Conservation (phyloP, 2,888 invertebrate genomes). For the Patella ulyssiponensis region DNA sequence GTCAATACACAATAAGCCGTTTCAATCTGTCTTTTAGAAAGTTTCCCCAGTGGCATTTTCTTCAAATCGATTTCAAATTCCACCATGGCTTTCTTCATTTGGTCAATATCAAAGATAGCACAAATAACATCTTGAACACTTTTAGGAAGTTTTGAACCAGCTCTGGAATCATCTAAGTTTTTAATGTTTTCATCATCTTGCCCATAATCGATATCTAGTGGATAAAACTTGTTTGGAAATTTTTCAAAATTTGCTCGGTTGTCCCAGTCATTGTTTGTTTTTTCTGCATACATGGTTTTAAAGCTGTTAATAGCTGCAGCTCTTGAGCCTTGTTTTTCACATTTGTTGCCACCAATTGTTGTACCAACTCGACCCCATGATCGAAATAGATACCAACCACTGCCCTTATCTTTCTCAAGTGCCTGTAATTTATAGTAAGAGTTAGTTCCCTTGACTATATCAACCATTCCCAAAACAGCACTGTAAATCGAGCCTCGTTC, state of each 20-base stretch:
- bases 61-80: constrained; percentile 97
- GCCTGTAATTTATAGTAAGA: constrained; percentile 96
- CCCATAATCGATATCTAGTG: constrained; percentile 91
- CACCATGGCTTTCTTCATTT: constrained; percentile 92
- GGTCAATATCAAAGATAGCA: constrained; percentile 90
- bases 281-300: constrained; percentile 80
- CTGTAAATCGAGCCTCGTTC: constrained; percentile 78
- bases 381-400: constrained; percentile 84
- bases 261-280: constrained; percentile 87
- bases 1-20: constrained; percentile 85
- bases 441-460: constrained; percentile 89
- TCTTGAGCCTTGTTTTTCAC: constrained; percentile 61
- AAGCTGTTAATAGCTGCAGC: constrained; percentile 76
- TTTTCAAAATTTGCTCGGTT: constrained; percentile 79
- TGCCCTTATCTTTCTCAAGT: constrained; percentile 80
- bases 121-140: constrained; percentile 87
- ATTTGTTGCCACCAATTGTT: constrained; percentile 80
- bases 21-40: constrained; percentile 87
- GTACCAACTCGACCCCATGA: constrained; percentile 98
- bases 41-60: constrained; percentile 98
- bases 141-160: constrained; percentile 80
- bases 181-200: constrained; percentile 71
- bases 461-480: constrained; percentile 87
- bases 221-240: constrained; percentile 83
- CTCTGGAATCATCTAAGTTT: constrained; percentile 54